Conservation (phyloP, 2,113 vertebrate genomes). For the Macroglossus sobrinus region DNA sequence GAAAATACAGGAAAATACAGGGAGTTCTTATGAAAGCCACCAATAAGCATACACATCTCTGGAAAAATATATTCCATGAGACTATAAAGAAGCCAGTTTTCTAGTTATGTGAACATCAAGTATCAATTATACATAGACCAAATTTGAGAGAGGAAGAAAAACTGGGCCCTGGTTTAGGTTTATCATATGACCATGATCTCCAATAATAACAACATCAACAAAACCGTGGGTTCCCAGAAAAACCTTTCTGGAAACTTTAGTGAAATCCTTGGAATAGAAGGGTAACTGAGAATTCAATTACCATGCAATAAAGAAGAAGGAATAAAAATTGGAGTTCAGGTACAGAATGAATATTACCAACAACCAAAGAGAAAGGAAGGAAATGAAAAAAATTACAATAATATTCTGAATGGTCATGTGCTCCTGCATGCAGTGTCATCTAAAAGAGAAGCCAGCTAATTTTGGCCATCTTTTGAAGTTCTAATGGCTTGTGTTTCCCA, state of each 20-base stretch:
- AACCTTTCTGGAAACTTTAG: not conserved
- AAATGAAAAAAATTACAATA: not conserved
- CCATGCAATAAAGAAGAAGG: not conserved
- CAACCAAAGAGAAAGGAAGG: not conserved
- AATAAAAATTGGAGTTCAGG: not conserved
- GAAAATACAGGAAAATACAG: not conserved
- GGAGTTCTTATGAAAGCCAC: not conserved
- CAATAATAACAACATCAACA: not conserved
- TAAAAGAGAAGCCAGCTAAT: not conserved
- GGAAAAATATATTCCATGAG: not conserved
- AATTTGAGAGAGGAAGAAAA: conserved; percentile 8
- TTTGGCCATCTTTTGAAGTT: conserved; percentile 26
- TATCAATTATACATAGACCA: not conserved
- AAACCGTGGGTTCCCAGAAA: not conserved
- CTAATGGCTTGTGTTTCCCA: conserved; percentile 13
- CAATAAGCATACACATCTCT: not conserved
- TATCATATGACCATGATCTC: not conserved
- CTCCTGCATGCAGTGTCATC: not conserved
- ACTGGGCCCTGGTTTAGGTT: not conserved
- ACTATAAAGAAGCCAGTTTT: not conserved
- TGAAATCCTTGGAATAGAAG: not conserved
- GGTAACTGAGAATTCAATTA: not conserved
- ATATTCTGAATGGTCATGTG: not conserved
- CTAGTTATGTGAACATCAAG: not conserved
- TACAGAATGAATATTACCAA: not conserved